phyloP scores from a whole-genome alignment of 2,113 vertebrate species.

The Oenanthe oenanthe region DNA sequence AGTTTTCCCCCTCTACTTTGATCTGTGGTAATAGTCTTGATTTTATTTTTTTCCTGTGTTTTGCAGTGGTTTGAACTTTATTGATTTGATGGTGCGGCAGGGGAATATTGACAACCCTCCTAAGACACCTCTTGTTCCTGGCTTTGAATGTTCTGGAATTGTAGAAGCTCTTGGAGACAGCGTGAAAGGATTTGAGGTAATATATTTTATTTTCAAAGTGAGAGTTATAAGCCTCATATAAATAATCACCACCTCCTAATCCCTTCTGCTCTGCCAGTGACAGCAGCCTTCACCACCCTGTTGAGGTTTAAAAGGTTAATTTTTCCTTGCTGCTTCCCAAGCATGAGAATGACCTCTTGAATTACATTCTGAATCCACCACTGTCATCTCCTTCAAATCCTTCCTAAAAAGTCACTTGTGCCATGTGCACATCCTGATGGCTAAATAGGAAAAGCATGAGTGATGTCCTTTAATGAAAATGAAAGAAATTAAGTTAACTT shows the following conservation, averaged over 20 bases:
- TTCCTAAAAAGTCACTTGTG: neutral
- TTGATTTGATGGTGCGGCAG: slow-evolving; percentile 98
- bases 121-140: slow-evolving; percentile 92
- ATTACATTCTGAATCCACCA: neutral
- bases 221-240: neutral
- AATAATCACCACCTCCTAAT: neutral
- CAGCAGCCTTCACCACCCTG: neutral
- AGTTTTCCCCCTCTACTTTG: neutral
- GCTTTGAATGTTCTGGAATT: slow-evolving; percentile 97
- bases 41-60: neutral
- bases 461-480: neutral
- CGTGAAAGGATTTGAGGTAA: slow-evolving; percentile 93
- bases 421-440: neutral
- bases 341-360: neutral
- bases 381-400: neutral
- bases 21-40: neutral
- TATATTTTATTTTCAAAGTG: neutral
- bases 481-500: neutral
- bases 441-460: neutral
- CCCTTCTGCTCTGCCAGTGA: neutral
- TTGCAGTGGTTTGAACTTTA: slow-evolving; percentile 93
- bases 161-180: slow-evolving; percentile 91
- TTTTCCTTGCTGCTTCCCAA: slow-evolving; percentile 9
- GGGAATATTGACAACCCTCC: slow-evolving; percentile 97
- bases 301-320: neutral